Evolutionary conservation across 2,113 vertebrate genomes (phyloP), one percentile per base, ranked within the genome.

Genomic region (Zapus hudsonius): DNA sequence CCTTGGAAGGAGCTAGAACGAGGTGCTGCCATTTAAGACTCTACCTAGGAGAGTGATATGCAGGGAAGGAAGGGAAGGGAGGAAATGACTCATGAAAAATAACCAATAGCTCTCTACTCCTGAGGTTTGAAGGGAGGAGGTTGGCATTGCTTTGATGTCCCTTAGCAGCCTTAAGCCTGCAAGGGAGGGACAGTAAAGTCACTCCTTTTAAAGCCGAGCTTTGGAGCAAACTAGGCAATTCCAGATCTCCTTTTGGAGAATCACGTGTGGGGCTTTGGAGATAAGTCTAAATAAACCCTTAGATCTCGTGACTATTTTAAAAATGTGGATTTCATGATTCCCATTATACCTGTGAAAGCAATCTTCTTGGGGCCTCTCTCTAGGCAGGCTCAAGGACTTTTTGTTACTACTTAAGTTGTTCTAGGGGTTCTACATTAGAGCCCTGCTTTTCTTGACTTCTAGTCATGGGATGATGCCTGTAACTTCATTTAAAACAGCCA

Each of bases 1-100:
- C 17, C 74, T 85, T 57, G 29, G 66, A 73, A 94, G 27, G 16
- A 33, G 29, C 44, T 90, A 81, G 66, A 94, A 92, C 87, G 44
- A 84, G 79, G 75, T 22, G 23, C 11, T 67, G 12, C 31, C 67
- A 61, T 59, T 85, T 84, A 63, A 63, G 52, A 57, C 31, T 81
- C 42, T 57, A 69, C 61, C 19, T 25, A 12, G 67, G 7, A 82
- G 17, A 89, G 12, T 8, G 22, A 36, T 76, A 33, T 23, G 61
- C 42, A 74, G 70, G 38, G 19, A 63, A 84, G 89, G 64, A 76
- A 64, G 0, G 22, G 5, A 16, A 29, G 76, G 31, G 70, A 63
- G 87, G 63, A 67, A 92, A 84, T 78, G 31, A 1, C 33, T 9
- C 20, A 22, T 13, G 42, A 92, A 67, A 84, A 76, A 92, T 27